Conservation (phyloP, 2,113 vertebrate genomes). For the Clarias gariepinus region DNA sequence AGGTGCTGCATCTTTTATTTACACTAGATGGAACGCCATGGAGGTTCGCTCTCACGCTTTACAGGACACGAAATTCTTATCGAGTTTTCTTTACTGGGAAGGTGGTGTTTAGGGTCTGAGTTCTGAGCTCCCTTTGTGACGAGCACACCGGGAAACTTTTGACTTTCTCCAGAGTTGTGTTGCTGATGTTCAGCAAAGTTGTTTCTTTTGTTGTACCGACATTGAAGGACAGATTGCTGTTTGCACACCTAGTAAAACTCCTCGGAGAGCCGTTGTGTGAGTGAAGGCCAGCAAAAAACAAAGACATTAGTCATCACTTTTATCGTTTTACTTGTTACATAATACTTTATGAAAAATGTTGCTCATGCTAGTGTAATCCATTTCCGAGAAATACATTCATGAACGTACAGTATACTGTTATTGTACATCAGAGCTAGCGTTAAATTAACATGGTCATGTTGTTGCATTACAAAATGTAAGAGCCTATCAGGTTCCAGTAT, state of each 20-base stretch:
- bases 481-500: neutral
- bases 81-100: neutral
- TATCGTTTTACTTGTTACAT: neutral
- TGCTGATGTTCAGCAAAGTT: neutral
- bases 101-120: neutral
- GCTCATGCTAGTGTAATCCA: neutral
- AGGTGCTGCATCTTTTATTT: constrained; percentile 2
- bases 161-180: neutral
- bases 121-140: neutral
- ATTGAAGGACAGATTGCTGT: neutral
- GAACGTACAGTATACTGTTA: neutral
- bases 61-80: neutral
- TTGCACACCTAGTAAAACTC: neutral
- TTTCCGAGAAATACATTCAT: neutral
- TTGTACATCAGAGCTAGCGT: neutral
- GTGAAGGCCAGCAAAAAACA: neutral
- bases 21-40: neutral
- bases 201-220: neutral
- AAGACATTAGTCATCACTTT: neutral
- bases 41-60: neutral
- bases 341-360: neutral
- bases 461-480: neutral
- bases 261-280: neutral
- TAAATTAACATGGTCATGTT: neutral
- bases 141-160: neutral